Evolutionary conservation across 2,797 vertebrate genomes (phyloP).

Genomic region (Chloroceryle inda): DNA sequence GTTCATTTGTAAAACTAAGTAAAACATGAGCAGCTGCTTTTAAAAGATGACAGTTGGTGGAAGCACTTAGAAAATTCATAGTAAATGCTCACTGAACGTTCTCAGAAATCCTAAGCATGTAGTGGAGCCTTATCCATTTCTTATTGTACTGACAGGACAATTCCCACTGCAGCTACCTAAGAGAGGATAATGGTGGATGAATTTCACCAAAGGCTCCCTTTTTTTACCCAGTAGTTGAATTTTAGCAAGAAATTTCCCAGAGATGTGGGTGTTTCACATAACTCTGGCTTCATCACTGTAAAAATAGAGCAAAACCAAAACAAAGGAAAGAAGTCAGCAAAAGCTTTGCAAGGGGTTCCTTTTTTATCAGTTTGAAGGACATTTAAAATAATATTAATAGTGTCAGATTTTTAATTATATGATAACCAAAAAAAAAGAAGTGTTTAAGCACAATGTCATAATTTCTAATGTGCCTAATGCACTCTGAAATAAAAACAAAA

Average conservation of each 20-base stretch:
- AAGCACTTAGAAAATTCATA: not conserved
- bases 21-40: not conserved
- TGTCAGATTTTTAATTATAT: not conserved
- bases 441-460: not conserved
- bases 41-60: not conserved
- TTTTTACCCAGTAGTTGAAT: not conserved
- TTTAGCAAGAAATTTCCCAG: not conserved
- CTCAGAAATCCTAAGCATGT: not conserved
- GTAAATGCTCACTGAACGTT: not conserved
- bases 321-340: not conserved
- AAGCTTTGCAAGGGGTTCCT: not conserved
- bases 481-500: not conserved
- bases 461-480: not conserved
- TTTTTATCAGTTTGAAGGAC: not conserved
- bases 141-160: not conserved
- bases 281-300: not conserved
- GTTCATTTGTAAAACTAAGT: not conserved
- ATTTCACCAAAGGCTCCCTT: not conserved
- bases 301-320: not conserved
- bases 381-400: not conserved
- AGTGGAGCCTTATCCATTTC: not conserved
- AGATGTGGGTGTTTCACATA: not conserved
- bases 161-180: accelerated
- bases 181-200: not conserved
- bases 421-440: not conserved